Conservation (phyloP, 2,888 invertebrate species). For the Oeneis ivallda region DNA sequence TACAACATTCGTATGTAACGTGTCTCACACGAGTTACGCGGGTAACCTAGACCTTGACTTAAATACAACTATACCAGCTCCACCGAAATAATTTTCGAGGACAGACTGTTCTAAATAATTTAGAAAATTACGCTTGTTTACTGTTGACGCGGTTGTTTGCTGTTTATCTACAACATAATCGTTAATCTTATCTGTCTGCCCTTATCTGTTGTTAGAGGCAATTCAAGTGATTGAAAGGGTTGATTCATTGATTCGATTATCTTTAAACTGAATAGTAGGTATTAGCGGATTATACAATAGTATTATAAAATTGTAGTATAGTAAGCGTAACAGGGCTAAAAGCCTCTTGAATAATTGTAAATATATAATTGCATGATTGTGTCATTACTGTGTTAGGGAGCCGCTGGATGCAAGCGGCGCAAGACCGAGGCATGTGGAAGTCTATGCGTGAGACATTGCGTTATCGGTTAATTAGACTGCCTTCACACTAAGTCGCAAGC, state of each 20-base stretch:
- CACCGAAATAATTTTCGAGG: conserved; percentile 22
- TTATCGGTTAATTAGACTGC: too few relatives aligned
- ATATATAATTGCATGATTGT: too few relatives aligned
- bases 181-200: conserved; percentile 10
- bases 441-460: too few relatives aligned
- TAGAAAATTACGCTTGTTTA: conserved; percentile 3
- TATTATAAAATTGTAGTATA: neutral
- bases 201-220: neutral
- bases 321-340: too few relatives aligned
- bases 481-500: too few relatives aligned
- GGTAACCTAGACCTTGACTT: conserved; percentile 29
- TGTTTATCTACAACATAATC: neutral
- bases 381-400: too few relatives aligned
- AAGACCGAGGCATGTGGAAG: too few relatives aligned
- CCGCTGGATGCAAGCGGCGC: neutral
- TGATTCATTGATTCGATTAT: conserved; percentile 4
- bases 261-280: neutral
- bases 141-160: neutral
- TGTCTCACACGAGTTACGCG: neutral
- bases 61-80: neutral
- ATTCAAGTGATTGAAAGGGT: conserved; percentile 8
- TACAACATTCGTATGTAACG: too few relatives aligned
- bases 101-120: conserved; percentile 11
- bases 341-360: too few relatives aligned
- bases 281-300: conserved; percentile 7